Conservation (phyloP, 1,140 invertebrate genomes). For the Cardiocondyla obscurior region DNA sequence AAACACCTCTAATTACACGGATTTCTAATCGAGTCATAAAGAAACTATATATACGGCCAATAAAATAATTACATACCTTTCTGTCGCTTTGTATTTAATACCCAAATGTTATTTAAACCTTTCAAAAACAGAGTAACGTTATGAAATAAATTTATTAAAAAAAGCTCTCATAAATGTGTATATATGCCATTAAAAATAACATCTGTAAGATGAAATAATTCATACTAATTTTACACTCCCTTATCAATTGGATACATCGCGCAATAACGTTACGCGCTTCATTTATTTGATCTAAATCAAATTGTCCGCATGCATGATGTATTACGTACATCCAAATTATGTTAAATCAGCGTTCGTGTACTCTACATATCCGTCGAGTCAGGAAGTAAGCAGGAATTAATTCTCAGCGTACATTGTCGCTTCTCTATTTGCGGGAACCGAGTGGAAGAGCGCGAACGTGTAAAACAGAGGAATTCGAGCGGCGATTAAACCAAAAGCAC, state of each 20-base stretch:
- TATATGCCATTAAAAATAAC: neutral
- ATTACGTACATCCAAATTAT: conserved; percentile 8
- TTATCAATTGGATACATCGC: neutral
- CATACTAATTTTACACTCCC: neutral
- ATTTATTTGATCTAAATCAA: conserved; percentile 1
- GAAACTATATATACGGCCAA: too few species aligned
- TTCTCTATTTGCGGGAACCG: conserved; percentile 10
- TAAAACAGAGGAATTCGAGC: conserved; percentile 58
- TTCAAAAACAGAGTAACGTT: neutral
- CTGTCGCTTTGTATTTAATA: neutral
- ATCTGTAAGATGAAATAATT: neutral
- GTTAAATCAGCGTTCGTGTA: conserved; percentile 35
- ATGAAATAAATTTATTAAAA: neutral
- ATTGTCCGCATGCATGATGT: neutral
- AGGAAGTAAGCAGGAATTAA: conserved; percentile 26
- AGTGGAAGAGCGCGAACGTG: conserved; percentile 19
- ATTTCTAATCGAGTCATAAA: too few species aligned
- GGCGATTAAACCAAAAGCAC: conserved; percentile 63
- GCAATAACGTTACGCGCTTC: neutral
- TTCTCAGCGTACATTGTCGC: neutral
- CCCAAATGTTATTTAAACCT: neutral
- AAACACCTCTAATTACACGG: neutral
- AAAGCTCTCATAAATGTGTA: neutral
- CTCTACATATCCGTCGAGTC: neutral
- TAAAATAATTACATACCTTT: neutral